A percentile compares a stretch with the other conserved stretches of the same genome.
Conservation (phyloP, 2,113 vertebrate genomes). For the Vimba vimba region DNA sequence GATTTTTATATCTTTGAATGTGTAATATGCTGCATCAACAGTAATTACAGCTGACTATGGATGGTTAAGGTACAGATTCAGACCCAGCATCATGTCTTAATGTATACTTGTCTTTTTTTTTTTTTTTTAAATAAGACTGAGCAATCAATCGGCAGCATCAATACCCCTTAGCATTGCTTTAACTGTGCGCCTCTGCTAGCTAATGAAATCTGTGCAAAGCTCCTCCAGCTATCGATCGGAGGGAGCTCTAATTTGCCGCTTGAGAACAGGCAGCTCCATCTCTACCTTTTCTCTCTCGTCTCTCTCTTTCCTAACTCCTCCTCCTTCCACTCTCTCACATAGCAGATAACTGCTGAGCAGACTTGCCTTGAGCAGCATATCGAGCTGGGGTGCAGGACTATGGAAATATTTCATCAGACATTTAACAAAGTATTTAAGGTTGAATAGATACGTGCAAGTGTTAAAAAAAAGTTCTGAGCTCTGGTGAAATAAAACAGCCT, state of each 20-base stretch:
- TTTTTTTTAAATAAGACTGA: constrained; percentile 76
- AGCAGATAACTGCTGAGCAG: constrained; percentile 56
- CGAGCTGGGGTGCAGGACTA: constrained; percentile 62
- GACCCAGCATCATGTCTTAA: constrained; percentile 71
- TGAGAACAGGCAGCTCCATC: constrained; percentile 73
- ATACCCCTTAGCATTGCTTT: constrained; percentile 87
- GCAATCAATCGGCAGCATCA: constrained; percentile 86
- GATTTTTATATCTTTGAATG: constrained; percentile 5
- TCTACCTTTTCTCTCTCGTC: constrained; percentile 53
- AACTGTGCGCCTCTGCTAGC: constrained; percentile 75
- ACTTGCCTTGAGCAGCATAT: constrained; percentile 71
- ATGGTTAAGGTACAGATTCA: constrained; percentile 70
- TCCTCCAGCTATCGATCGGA: constrained; percentile 78
- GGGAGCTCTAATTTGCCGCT: constrained; percentile 78
- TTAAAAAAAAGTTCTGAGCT: constrained; percentile 39
- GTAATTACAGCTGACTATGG: constrained; percentile 57
- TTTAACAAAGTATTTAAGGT: constrained; percentile 74
- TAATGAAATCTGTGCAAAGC: constrained; percentile 82
- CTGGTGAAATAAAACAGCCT: not conserved
- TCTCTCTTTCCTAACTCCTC: constrained; percentile 34
- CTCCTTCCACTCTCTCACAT: constrained; percentile 22
- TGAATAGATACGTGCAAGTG: constrained; percentile 65
- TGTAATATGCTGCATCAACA: constrained; percentile 36
- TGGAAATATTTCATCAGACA: constrained; percentile 70
- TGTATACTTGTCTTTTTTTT: constrained; percentile 70